These are phyloP conservation scores for Myripristis jacobus DNA, from an alignment of 2,797 vertebrate species.

Conservation along the genomic window DNA sequence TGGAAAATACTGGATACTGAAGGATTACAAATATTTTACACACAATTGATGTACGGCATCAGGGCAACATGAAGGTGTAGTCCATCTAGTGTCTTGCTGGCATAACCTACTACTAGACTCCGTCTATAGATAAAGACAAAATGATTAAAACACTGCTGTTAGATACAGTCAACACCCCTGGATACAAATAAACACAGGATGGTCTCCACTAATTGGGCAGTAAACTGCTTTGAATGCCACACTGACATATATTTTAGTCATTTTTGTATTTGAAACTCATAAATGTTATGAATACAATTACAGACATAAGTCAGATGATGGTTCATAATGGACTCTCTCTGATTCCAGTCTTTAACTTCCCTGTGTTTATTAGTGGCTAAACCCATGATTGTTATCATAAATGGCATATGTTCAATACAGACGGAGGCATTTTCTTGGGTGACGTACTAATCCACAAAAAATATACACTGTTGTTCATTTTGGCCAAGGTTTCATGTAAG, in stretches of 20 bases:
- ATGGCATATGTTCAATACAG: conserved; percentile 8
- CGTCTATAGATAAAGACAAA: conserved; percentile 30
- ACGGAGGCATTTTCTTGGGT: not conserved
- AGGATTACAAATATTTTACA: conserved; percentile 81
- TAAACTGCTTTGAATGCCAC: not conserved
- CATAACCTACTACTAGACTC: conserved; percentile 50
- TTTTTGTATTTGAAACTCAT: not conserved
- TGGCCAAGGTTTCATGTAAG: conserved; percentile 4
- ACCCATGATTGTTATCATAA: not conserved
- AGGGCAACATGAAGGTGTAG: conserved; percentile 72
- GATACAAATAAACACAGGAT: not conserved
- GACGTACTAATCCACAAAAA: conserved; percentile 5
- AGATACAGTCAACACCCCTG: not conserved
- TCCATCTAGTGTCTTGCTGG: conserved; percentile 56
- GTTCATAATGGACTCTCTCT: conserved; percentile 10
- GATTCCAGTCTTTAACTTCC: not conserved
- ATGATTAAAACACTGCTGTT: conserved; percentile 4
- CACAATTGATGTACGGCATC: conserved; percentile 94
- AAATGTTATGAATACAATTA: not conserved
- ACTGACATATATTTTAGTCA: conserved; percentile 1
- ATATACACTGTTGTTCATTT: not conserved
- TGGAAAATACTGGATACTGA: conserved; percentile 85
- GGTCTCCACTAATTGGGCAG: not conserved
- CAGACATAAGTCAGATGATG: not conserved
- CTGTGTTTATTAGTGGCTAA: not conserved